Base-by-base conservation (phyloP, 1,140 invertebrate genomes). In the Penaeus japonicus region DNA sequence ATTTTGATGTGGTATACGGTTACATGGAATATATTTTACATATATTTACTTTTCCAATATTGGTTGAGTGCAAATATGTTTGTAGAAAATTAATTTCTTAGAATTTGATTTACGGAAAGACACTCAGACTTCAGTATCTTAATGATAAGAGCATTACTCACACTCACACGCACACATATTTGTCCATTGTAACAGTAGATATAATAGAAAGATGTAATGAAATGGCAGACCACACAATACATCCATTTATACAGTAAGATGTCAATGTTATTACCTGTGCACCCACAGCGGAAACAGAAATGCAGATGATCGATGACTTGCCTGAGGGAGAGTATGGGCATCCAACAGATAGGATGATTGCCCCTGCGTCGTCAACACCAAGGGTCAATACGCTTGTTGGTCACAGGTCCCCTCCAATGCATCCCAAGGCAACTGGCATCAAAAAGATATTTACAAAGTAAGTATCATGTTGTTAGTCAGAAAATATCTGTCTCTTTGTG, bases 371-470 rank as follows among this genome's bases (percentile, higher is more conserved):
- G 15, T 82, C 86, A 18, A 73, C 86, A 3, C 86, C 86, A 24
- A 47, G 86, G 20, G n/a, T 55, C 24, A 88, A 75, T 30, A 82
- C 86, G 4, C 80, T 89, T 7, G 62, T 91, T 88, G 10, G 91
- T 17, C 89, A 89, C 32, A 82, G 89, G 54, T 90, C 90, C 0
- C 90, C 90, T 20, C 79, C 88, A 70, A 88, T 87, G 24, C 84
- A 88, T 24, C 89, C 82, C 77, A 91, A 90, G 62, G 59, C 90
- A 30, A 89, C 86, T 20, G 89, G 91, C 77, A 90, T 92, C 90
- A 91, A 94, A 81, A 95, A 95, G 91, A 95, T 96, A 90, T 95
- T 96, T 91, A 95, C 95, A 57, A 95, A 94, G 94, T 94, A 90
- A 90, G 91, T 91, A 80, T 35, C 62, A 39, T 30, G 24, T 65